Evolutionary conservation across 2,888 invertebrate genomes (phyloP).

Genomic region (Itoplectis maculator): DNA sequence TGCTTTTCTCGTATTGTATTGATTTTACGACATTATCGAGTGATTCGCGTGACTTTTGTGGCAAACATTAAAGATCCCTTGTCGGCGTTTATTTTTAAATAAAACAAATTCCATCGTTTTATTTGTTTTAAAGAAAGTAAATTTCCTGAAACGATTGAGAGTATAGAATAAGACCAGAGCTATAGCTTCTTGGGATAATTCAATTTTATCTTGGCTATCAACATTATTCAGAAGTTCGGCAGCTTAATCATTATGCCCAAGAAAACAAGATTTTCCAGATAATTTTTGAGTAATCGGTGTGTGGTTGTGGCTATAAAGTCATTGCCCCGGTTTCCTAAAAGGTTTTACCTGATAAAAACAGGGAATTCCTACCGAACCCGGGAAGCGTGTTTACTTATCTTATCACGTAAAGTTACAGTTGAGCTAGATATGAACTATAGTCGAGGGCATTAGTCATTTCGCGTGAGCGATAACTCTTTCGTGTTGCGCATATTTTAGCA

Average conservation of each 20-base stretch:
- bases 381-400: conserved; percentile 38
- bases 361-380: conserved; percentile 2
- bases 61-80: neutral
- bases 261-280: too few relatives aligned
- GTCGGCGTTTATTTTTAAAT: neutral
- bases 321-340: neutral
- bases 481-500: conserved; percentile 5
- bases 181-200: too few relatives aligned
- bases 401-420: conserved; percentile 26
- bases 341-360: conserved; percentile 11
- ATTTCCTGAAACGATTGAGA: neutral
- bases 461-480: conserved; percentile 34
- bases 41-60: neutral
- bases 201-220: too few relatives aligned
- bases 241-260: too few relatives aligned
- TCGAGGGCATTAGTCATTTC: conserved; percentile 36
- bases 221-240: too few relatives aligned
- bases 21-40: neutral
- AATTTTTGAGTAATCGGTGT: neutral
- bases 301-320: neutral
- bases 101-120: neutral
- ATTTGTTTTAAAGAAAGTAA: neutral
- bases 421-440: neutral
- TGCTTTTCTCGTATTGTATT: conserved; percentile 28
- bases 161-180: too few relatives aligned